Evolutionary conservation across 2,113 vertebrate genomes (phyloP), one percentile per base, ranked within the genome.

Genomic region (Petrocephalus zakoni): DNA sequence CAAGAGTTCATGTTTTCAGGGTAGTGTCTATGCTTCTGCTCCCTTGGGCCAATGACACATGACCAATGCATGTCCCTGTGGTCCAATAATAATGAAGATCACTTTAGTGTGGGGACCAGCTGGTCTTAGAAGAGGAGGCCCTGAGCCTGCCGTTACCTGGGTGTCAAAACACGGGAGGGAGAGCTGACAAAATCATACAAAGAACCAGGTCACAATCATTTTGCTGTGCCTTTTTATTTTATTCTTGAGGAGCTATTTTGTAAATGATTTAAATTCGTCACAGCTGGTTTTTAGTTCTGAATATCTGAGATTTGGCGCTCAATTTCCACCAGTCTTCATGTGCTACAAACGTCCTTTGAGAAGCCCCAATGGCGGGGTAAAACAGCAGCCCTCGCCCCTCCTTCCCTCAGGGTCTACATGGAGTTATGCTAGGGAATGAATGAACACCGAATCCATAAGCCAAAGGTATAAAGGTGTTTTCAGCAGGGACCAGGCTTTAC

Each of bases 401-500:
- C 82, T 49, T 34, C 72, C 15, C 37, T 42, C 29, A 42, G 34
- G 29, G 87, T 49, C n/a, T 52, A 22, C 61, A 72, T n/a, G 21
- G 17, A 87, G 55, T 46, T 47, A 52, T 85, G 82, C 49, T 46
- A n/a, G 55, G 10, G 29, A 37, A 34, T 46, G 89, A 61, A 75
- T n/a, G 58, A 46, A 29, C 46, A 88, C 58, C 22, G 37, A 86
- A 88, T n/a, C 42, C 61, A 21, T 46, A 75, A 34, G 86, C 5
- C 46, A 9, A 58, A 17, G 56, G 49, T 49, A 75, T 25, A 21
- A 82, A 55, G 25, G 13, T 13, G 75, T 72, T 46, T 22, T 85
- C 88, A 86, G 46, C 86, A 86, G 84, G 64, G 55, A 78, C 22
- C 56, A 91, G 51, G 61, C 68, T 78, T 78, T 78, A 78, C 72